Evolutionary conservation across 23 tunicate species (phyloP), one percentile per base, ranked within the genome.

Genomic region (Styela clava): DNA sequence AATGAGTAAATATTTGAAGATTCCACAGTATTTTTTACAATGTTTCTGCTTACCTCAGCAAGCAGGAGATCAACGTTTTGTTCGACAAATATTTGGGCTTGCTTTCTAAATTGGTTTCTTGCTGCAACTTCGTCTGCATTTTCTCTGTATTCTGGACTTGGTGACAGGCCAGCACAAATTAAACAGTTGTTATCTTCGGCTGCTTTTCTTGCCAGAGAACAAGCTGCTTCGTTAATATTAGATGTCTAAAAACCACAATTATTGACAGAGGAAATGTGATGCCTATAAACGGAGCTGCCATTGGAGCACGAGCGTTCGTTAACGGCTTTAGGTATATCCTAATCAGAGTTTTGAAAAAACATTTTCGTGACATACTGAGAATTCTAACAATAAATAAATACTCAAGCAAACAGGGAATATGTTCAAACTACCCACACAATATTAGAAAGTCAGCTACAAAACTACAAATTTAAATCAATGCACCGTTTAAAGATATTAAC

Each of bases 171-270:
- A 31, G 83, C 93, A 36, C 93, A 88, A 24, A 88, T 87, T 2
- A 88, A 9, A 24, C 79, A 80, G 35, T 83, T 69, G 27, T 83
- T 83, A 62, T 88, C 93, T 61, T 83, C 62, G 2, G 93, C 93
- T 52, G 83, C 87, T 70, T 88, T 74, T 28, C 84, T 37, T n/a
- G 93, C 87, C 64, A 88, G 62, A 61, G 78, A 70, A 85, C 93
- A 88, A 68, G 93, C 93, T 2, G 93, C 93, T 61, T 77, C 74
- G 68, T 88, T 88, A 22, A 88, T 35, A 7, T 83, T 74, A 5
- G 74, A 62, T 1, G 84, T 73, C 93, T 88, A 30, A 67, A 44
- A 44, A 44, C n/a, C n/a, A n/a, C n/a, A n/a, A n/a, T n/a, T n/a
- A n/a, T n/a, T n/a, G n/a, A n/a, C n/a, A n/a, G n/a, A n/a, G n/a